phyloP scores from a whole-genome alignment of 2,888 invertebrate species.

The Gandaritis pyraliata region DNA sequence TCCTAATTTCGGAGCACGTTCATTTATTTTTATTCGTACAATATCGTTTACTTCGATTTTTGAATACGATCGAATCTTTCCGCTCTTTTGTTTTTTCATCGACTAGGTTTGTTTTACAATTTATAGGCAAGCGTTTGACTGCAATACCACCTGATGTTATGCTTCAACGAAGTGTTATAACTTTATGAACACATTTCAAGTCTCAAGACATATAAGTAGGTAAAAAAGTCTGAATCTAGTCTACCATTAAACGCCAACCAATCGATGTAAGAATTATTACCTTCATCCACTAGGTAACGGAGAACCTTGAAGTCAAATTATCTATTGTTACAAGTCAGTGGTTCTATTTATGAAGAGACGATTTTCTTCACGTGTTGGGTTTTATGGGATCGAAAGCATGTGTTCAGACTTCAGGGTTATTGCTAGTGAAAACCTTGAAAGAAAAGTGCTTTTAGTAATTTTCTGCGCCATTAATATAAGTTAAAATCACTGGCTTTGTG shows the following conservation, averaged over 20 bases:
- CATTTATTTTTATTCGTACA: slow-evolving; percentile 15
- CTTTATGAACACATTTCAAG: no score
- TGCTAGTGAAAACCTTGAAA: slow-evolving; percentile 16
- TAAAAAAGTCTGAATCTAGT: not conserved
- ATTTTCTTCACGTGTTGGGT: slow-evolving; percentile 34
- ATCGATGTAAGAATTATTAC: slow-evolving; percentile 24
- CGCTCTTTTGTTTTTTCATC: not conserved
- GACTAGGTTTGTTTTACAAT: no score
- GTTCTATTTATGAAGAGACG: slow-evolving; percentile 35
- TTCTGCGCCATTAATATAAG: slow-evolving; percentile 6
- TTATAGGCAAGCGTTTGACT: no score
- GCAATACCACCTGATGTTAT: no score
- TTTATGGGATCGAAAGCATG: slow-evolving; percentile 38
- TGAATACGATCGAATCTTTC: not conserved
- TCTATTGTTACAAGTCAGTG: slow-evolving; percentile 30
- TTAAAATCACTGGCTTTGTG: slow-evolving; percentile 10
- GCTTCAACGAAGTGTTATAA: no score
- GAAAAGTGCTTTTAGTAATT: slow-evolving; percentile 17
- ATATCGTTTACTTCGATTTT: slow-evolving; percentile 11
- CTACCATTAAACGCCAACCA: not conserved
- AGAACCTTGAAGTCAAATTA: slow-evolving; percentile 24
- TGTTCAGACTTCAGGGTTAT: slow-evolving; percentile 29
- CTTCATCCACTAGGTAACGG: slow-evolving; percentile 14
- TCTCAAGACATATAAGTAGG: no score
- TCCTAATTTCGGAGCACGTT: slow-evolving; percentile 14